Percentiles rank a stretch among this genome's conserved stretches.
These are phyloP conservation scores for Plecturocebus donacophilus DNA, from an alignment of 2,113 vertebrate genomes.

Conservation along the genomic window DNA sequence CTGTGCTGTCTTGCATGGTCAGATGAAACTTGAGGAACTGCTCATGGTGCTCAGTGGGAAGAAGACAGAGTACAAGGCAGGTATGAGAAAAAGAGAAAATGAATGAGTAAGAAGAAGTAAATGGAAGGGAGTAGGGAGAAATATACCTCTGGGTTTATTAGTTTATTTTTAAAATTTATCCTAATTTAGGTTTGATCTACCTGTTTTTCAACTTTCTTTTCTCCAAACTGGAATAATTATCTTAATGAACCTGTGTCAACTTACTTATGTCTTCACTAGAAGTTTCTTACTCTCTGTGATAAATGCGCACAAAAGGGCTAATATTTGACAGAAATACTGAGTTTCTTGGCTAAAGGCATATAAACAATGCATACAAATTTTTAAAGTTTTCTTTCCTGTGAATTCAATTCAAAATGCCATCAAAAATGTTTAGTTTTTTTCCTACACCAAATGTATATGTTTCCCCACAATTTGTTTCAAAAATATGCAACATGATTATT, in stretches of 20 bases:
- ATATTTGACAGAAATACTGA: neutral
- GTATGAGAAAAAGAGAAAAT: neutral
- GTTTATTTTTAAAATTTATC: neutral
- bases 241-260: neutral
- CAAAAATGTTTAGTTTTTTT: neutral
- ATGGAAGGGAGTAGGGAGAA: neutral
- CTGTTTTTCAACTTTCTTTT: constrained; percentile 27
- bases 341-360: neutral
- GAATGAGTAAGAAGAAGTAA: neutral
- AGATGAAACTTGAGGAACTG: neutral
- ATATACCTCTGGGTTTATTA: neutral
- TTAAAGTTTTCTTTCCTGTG: neutral
- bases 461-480: neutral
- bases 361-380: neutral
- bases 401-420: neutral
- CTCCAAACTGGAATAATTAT: neutral
- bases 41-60: neutral
- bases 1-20: neutral
- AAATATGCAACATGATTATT: neutral
- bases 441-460: neutral
- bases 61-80: neutral
- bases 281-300: neutral
- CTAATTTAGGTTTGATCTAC: constrained; percentile 19
- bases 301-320: neutral
- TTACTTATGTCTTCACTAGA: neutral